These are phyloP conservation scores for Lepisosteus osseus DNA, from an alignment of 2,113 vertebrate genomes.

Conservation along the genomic window DNA sequence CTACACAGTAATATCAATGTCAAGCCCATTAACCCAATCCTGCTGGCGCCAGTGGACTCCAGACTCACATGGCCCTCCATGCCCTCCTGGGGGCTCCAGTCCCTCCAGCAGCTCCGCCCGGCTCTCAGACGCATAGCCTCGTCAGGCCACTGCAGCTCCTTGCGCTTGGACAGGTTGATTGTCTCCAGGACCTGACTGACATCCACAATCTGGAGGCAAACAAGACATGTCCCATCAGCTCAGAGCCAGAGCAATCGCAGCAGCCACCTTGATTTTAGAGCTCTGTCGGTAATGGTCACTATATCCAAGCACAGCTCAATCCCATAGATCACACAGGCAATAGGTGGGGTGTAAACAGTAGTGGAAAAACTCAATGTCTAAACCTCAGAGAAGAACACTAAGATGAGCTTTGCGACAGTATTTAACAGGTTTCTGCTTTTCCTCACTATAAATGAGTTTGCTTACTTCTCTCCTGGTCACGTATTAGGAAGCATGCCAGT, in stretches of 20 bases:
- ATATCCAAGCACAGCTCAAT: no score
- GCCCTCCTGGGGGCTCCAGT: slow-evolving; percentile 96
- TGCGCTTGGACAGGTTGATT: slow-evolving; percentile 93
- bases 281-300: no score
- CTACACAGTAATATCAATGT: neutral
- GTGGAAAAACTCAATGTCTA: no score
- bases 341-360: no score
- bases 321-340: no score
- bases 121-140: slow-evolving; percentile 88
- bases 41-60: neutral
- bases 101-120: slow-evolving; percentile 94
- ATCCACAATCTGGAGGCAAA: slow-evolving; percentile 76
- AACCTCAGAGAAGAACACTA: no score
- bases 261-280: no score
- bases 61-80: slow-evolving; percentile 98
- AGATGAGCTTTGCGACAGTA: no score
- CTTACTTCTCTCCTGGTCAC: neutral
- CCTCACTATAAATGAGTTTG: no score
- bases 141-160: slow-evolving; percentile 97
- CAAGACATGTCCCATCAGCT: slow-evolving; percentile 12
- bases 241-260: neutral
- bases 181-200: slow-evolving; percentile 88
- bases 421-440: no score
- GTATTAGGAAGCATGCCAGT: neutral
- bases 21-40: neutral